Evolutionary conservation across 2,797 vertebrate species (phyloP), one percentile per base, ranked within the genome.

Genomic region (Centropyge bicolor): DNA sequence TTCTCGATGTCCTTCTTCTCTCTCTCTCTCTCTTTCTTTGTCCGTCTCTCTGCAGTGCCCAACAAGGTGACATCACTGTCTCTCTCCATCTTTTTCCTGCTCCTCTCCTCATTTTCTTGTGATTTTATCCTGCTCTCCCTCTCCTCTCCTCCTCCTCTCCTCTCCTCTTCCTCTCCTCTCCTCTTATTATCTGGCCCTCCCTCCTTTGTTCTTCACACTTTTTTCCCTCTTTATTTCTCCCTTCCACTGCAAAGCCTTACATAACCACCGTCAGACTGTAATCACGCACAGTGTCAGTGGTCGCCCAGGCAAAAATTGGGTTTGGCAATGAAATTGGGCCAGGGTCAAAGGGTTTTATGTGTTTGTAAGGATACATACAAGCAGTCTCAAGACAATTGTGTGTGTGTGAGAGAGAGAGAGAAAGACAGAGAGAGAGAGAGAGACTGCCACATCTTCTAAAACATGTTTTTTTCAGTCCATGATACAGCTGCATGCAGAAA

Each of bases 61-160:
- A 70, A 82, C 78, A 86, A 78, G 71, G 71, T 89, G 87, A 88
- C 76, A 81, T 86, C 77, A 72, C 61, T 38, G 24, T 78, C 70
- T 81, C 45, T 67, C 66, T 78, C 51, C 63, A 68, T 70, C 56
- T 57, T 56, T 52, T 43, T 57, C 40, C 57, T 43, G 14, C 54
- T 69, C 31, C 73, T 57, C 60, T 6, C 19, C 27, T 73, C 27
- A 52, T 82, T 80, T 76, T 45, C 55, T 49, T 49, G 27, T 74
- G 41, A 45, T 48, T 78, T 76, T 35, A 57, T 76, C 22, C 35
- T 59, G 10, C 74, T 73, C 35, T 62, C 54, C 45, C 11, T 76
- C 36, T 45, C 63, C n/a, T n/a, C 24, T 3, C 14, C 52, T 51
- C 45, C 45, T 65, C 45, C 22, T 46, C 9, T 13, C 35, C 46